Base-by-base conservation (phyloP, 2,113 vertebrate species). In the Leptodactylus fuscus region DNA sequence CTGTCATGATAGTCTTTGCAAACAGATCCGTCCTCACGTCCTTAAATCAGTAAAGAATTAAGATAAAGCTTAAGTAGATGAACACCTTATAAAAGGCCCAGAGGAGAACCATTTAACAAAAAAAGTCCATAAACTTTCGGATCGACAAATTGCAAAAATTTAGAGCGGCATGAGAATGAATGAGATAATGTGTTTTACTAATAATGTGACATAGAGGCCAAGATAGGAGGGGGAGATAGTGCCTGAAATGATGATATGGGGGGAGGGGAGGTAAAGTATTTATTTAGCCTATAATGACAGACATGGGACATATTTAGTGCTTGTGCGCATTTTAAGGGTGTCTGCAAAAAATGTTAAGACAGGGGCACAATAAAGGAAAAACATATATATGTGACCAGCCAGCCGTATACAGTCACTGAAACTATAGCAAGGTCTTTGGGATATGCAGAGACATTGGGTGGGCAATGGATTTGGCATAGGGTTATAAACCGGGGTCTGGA, bases 11-110 rank as follows among this genome's bases (percentile, higher is more conserved):
- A 7, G 34, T n/a, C 82, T 75, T 74, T 60, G 55, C 36, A 83
- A 83, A 75, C 82, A 75, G 82, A 62, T 60, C 82, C 24, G 11
- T 75, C 82, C 9, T 75, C 51, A 75, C 67, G 53, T 73, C 49
- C 69, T 82, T 15, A 58, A 55, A 73, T 70, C 81, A 82, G 81
- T 49, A 62, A 73, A 83, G 20, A 75, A 75, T 51, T 80, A 75
- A 32, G 11, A 4, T 32, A 38, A 62, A 6, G 29, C 16, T 82
- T 81, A 81, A 81, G 44, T 32, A 38, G 41, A 81, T 27, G 46
- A 41, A 69, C 48, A 69, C 65, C 34, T 67, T 69, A 69, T 48
- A 65, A 81, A 41, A 81, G 22, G 8, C 79, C 60, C 60, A 24
- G 27, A 49, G 62, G 27, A 51, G 65, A 46, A 32, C 12, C 4